Conservation (phyloP, 2,797 vertebrate genomes). For the Pygocentrus nattereri region DNA sequence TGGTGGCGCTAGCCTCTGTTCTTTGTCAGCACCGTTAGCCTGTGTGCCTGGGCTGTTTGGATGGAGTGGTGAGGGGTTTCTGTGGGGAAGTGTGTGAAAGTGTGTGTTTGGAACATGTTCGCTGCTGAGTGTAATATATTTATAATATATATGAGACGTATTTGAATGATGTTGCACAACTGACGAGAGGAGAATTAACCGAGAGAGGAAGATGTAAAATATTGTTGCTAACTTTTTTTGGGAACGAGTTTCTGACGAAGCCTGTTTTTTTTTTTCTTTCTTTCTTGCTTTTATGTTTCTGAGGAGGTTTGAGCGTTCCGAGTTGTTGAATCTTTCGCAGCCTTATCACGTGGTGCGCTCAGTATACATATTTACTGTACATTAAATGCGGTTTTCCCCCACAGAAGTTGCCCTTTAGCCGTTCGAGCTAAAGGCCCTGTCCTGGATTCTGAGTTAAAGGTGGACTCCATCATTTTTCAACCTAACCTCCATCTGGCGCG, state of each 20-base stretch:
- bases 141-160: slow-evolving; percentile 64
- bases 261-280: background rate
- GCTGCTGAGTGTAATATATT: slow-evolving; percentile 59
- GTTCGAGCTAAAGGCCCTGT: too few species aligned
- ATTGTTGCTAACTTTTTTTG: slow-evolving; percentile 33
- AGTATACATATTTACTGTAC: background rate
- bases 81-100: slow-evolving; percentile 65
- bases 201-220: slow-evolving; percentile 56
- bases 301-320: too few species aligned
- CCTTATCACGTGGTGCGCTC: background rate
- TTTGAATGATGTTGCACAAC: slow-evolving; percentile 68
- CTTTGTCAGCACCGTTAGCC: background rate
- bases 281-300: background rate
- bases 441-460: too few species aligned
- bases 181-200: slow-evolving; percentile 55
- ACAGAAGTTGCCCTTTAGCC: background rate
- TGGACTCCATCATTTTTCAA: too few species aligned
- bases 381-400: background rate
- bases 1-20: background rate
- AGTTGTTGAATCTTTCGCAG: background rate
- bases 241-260: background rate
- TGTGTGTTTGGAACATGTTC: slow-evolving; percentile 38
- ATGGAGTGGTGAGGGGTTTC: slow-evolving; percentile 58
- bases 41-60: slow-evolving; percentile 35
- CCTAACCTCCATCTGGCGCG: too few species aligned